These are phyloP conservation scores for Garra rufa DNA, from an alignment of 2,113 vertebrate species.

Conservation along the genomic window DNA sequence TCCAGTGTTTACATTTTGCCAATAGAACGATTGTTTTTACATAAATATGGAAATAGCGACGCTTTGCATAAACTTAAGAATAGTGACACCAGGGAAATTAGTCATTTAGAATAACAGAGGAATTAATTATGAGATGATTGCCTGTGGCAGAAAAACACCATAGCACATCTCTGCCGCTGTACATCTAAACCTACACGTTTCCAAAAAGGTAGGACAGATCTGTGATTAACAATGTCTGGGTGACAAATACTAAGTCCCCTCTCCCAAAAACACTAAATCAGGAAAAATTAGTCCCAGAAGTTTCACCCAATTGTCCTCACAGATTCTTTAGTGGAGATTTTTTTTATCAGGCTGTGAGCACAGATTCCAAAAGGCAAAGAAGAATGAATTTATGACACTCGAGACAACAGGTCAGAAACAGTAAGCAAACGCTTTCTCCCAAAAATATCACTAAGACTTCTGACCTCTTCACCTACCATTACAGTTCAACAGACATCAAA, in stretches of 20 bases:
- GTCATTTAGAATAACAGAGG: background rate
- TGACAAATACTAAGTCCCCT: background rate
- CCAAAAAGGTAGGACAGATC: background rate
- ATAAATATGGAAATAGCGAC: slow-evolving; percentile 11
- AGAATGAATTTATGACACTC: background rate
- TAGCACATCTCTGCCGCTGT: background rate
- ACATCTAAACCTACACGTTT: background rate
- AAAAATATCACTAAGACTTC: background rate
- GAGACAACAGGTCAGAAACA: background rate
- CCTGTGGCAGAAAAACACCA: background rate
- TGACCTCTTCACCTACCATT: background rate
- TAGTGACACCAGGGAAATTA: background rate
- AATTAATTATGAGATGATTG: background rate
- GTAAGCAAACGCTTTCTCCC: slow-evolving; percentile 2
- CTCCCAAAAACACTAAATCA: slow-evolving; percentile 21
- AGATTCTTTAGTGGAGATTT: slow-evolving; percentile 17
- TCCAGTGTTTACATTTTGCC: slow-evolving; percentile 30
- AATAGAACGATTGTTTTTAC: slow-evolving; percentile 16
- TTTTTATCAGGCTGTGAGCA: background rate
- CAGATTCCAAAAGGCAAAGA: slow-evolving; percentile 13
- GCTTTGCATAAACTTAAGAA: background rate
- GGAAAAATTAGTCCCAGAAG: background rate
- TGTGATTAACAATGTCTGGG: background rate
- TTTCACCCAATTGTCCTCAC: background rate
- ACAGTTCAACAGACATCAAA: background rate